Conservation (phyloP, 2,113 vertebrate genomes). For the Ochotona princeps region DNA sequence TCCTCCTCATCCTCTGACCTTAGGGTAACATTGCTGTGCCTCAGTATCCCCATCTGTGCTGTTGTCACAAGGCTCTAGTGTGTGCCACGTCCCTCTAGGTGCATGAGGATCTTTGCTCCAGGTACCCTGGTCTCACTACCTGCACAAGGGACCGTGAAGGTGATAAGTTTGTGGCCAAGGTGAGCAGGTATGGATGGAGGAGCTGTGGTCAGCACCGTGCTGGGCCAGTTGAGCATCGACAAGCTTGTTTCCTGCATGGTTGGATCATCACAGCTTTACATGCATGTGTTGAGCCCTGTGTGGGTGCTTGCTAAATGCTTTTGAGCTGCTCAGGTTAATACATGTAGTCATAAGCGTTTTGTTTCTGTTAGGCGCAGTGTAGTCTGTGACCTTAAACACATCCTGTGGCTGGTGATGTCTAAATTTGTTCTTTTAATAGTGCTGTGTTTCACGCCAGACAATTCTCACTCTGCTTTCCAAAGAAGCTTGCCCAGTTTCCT, state of each 20-base stretch:
- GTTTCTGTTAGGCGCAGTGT: background rate
- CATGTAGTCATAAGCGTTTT: background rate
- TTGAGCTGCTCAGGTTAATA: background rate
- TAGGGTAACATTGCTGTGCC: background rate
- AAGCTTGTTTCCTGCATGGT: background rate
- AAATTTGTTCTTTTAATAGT: background rate
- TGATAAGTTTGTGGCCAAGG: background rate
- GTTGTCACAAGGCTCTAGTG: background rate
- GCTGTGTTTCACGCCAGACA: constrained; percentile 57
- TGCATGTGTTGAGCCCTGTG: background rate
- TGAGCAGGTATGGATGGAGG: background rate
- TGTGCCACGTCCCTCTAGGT: background rate
- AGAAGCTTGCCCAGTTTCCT: constrained; percentile 71
- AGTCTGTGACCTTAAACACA: background rate
- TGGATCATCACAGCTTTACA: background rate
- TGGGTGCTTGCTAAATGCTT: background rate
- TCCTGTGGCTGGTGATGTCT: background rate
- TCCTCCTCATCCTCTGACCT: background rate
- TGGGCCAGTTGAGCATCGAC: background rate
- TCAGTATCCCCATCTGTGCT: background rate
- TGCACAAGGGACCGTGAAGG: background rate
- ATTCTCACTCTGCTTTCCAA: constrained; percentile 73
- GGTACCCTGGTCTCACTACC: background rate
- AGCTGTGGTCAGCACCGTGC: background rate
- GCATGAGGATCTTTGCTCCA: background rate